Percentiles rank a stretch among this genome's conserved stretches.
These are phyloP conservation scores for Sapajus apella DNA, from an alignment of 2,113 vertebrate genomes.

Conservation along the genomic window DNA sequence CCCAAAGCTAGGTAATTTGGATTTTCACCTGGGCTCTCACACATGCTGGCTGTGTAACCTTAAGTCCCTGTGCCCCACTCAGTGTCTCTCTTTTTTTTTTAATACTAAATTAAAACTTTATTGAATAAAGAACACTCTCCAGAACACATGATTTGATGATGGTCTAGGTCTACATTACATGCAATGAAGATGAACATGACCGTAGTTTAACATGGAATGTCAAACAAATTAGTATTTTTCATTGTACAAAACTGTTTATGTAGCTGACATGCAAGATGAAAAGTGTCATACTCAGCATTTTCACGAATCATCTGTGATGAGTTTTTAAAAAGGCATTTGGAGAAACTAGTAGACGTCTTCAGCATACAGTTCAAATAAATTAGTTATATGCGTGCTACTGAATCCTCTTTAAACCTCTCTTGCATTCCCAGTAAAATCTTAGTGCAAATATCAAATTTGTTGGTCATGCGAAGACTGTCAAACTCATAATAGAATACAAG, in stretches of 20 bases:
- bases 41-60: neutral
- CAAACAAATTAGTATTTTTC: conserved; percentile 86
- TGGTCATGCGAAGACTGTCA: conserved; percentile 84
- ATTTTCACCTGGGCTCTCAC: neutral
- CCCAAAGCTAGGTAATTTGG: neutral
- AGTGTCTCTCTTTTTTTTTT: conserved; percentile 32
- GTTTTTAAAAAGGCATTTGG: conserved; percentile 78
- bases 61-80: neutral
- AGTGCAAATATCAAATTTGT: conserved; percentile 95
- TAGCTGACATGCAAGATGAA: conserved; percentile 83
- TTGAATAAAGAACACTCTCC: conserved; percentile 95
- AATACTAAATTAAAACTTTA: conserved; percentile 96
- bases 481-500: conserved; percentile 77
- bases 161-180: conserved; percentile 88
- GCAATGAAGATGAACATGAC: conserved; percentile 90
- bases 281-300: conserved; percentile 78
- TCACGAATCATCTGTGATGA: conserved; percentile 78
- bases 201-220: conserved; percentile 92
- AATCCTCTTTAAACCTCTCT: conserved; percentile 88
- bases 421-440: conserved; percentile 90
- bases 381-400: conserved; percentile 91
- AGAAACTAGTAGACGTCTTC: conserved; percentile 84
- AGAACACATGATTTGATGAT: conserved; percentile 88
- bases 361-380: conserved; percentile 94
- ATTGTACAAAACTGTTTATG: conserved; percentile 83